Percentiles rank a stretch among this genome's conserved stretches.
phyloP scores from a whole-genome alignment of 2,888 invertebrate species.

The Pardosa pseudoannulata region DNA sequence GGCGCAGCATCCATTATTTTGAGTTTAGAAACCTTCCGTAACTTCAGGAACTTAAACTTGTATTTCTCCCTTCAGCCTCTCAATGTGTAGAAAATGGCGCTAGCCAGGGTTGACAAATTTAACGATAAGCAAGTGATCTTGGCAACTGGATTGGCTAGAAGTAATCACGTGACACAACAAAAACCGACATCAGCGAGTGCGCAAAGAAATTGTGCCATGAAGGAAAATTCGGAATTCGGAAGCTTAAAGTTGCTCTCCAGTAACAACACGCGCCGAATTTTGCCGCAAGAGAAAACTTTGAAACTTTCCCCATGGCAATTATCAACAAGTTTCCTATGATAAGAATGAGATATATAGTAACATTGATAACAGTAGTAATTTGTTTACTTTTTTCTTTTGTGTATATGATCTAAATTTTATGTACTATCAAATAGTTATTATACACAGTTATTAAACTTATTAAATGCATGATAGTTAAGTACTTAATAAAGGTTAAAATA shows the following conservation, averaged over 20 bases:
- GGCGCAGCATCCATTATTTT: conserved; percentile 53
- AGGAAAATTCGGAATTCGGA: conserved; percentile 19
- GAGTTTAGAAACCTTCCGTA: neutral
- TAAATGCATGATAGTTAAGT: no score
- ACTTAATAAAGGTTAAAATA: no score
- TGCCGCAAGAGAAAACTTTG: no score
- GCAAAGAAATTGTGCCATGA: neutral
- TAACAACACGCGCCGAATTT: no score
- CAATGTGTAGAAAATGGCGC: conserved; percentile 35
- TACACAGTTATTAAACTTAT: no score
- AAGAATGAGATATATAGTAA: no score
- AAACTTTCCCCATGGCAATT: no score
- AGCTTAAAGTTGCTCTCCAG: neutral
- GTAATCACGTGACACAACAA: conserved; percentile 4
- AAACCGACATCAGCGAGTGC: neutral
- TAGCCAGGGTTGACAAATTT: neutral
- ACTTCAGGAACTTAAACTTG: conserved; percentile 1
- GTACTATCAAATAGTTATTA: no score
- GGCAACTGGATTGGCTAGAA: neutral
- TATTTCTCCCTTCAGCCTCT: conserved; percentile 45
- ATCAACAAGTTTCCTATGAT: no score
- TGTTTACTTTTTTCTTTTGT: no score
- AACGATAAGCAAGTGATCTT: neutral
- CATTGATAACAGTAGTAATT: no score
- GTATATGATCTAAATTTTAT: no score